Evolutionary conservation across 2,888 invertebrate species (phyloP).

Genomic region (Mallateleia sp.): DNA sequence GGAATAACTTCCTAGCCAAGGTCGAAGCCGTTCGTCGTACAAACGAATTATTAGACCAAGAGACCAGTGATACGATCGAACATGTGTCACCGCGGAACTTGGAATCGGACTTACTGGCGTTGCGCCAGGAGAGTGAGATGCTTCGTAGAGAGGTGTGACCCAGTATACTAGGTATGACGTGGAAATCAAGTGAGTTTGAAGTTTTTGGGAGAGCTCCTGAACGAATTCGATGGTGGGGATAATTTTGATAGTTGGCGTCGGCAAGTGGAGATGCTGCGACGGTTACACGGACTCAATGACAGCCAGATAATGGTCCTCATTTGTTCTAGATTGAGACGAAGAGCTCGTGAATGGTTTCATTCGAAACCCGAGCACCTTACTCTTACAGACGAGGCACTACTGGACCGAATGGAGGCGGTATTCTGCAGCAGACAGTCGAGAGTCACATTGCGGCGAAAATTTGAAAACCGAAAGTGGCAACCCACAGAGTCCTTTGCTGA

Average conservation of each 20-base stretch:
- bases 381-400: slow-evolving; percentile 10
- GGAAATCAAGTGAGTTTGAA: too few relatives aligned
- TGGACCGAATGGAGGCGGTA: slow-evolving; percentile 35
- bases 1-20: too few relatives aligned
- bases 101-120: slow-evolving; percentile 66
- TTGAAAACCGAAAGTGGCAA: slow-evolving; percentile 69
- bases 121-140: slow-evolving; percentile 19
- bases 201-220: slow-evolving; percentile 54
- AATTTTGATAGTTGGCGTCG: slow-evolving; percentile 54
- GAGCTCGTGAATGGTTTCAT: slow-evolving; percentile 65
- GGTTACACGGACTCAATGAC: slow-evolving; percentile 34
- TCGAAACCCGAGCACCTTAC: slow-evolving; percentile 56
- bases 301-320: slow-evolving; percentile 48
- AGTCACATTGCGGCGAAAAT: slow-evolving; percentile 47
- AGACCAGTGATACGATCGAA: too few relatives aligned
- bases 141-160: slow-evolving; percentile 7
- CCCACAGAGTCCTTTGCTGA: slow-evolving; percentile 53
- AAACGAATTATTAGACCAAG: too few relatives aligned
- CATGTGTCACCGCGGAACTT: too few relatives aligned
- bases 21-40: too few relatives aligned
- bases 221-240: slow-evolving; percentile 33
- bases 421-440: slow-evolving; percentile 66
- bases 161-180: not conserved
- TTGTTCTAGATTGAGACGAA: slow-evolving; percentile 30
- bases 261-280: slow-evolving; percentile 48